These are phyloP conservation scores for Myopa testacea DNA, from an alignment of 2,888 invertebrate species.

Conservation along the genomic window DNA sequence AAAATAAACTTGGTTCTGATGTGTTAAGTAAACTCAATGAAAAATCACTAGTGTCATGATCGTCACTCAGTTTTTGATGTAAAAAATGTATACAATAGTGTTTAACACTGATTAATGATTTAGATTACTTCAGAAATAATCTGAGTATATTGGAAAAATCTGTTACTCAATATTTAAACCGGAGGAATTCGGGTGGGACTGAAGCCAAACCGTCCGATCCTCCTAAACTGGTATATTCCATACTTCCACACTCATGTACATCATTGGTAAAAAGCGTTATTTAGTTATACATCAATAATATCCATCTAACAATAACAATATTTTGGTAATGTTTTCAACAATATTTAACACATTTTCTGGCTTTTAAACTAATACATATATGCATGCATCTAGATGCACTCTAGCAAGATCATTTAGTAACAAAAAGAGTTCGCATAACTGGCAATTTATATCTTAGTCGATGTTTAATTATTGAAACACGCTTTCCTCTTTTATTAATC, in stretches of 20 bases:
- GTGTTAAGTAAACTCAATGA: no score
- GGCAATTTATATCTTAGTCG: neutral
- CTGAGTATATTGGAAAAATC: neutral
- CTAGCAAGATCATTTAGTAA: neutral
- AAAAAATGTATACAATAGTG: neutral
- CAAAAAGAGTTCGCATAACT: neutral
- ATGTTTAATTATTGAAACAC: neutral
- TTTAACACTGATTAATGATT: neutral
- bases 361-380: neutral
- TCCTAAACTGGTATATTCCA: neutral
- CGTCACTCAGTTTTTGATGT: conserved; percentile 10
- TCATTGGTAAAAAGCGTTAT: conserved; percentile 39
- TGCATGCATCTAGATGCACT: neutral
- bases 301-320: conserved; percentile 38
- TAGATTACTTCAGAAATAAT: neutral
- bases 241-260: neutral
- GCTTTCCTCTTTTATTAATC: neutral
- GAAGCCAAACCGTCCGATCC: neutral
- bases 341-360: conserved; percentile 20
- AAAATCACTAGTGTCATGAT: no score
- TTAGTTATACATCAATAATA: conserved; percentile 14
- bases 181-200: neutral
- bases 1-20: no score
- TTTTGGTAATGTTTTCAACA: neutral
- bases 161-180: no score